phyloP scores from a whole-genome alignment of 1,140 invertebrate genomes.

The Limonius californicus region DNA sequence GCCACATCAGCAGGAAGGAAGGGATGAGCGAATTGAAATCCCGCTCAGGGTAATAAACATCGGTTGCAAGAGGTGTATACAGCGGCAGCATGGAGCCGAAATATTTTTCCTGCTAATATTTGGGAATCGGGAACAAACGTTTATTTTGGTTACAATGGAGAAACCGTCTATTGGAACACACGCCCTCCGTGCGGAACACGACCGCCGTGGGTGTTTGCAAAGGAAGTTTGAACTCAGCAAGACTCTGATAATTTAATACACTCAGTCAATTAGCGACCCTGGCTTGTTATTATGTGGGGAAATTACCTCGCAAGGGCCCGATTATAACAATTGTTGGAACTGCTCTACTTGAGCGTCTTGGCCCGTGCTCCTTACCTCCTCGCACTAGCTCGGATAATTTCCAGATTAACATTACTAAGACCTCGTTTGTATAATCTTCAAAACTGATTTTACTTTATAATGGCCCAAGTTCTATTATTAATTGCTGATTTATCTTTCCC shows the following conservation, averaged over 20 bases:
- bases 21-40: no score
- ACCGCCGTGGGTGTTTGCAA: constrained; percentile 3
- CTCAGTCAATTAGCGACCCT: constrained; percentile 27
- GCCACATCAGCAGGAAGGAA: background rate
- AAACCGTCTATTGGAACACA: background rate
- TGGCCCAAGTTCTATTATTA: constrained; percentile 7
- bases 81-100: background rate
- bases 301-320: constrained; percentile 25
- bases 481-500: background rate
- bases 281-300: constrained; percentile 28
- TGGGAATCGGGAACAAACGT: background rate
- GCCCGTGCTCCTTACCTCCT: background rate
- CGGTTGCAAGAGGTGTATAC: no score
- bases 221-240: constrained; percentile 26
- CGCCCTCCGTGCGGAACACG: background rate
- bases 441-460: constrained; percentile 11
- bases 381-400: background rate
- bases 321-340: constrained; percentile 25
- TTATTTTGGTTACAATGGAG: background rate
- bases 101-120: background rate
- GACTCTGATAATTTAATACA: constrained; percentile 31
- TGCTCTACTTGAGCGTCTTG: background rate
- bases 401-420: background rate
- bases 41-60: no score
- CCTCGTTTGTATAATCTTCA: constrained; percentile 3